Base-by-base conservation (phyloP, 2,888 invertebrate species). In the Vesta saturnalis region DNA sequence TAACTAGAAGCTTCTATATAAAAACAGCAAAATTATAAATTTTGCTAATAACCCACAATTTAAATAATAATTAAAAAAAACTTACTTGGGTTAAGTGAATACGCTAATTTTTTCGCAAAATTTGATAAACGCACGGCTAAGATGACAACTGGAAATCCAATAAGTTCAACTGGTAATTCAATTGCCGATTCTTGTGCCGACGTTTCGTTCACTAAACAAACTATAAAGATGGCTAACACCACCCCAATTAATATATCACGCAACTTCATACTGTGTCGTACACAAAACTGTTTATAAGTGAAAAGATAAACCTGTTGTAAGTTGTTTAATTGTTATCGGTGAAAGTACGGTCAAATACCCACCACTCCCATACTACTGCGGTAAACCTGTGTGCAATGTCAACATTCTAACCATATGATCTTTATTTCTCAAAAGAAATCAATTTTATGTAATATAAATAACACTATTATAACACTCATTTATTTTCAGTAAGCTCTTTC, bases 71-170 rank as follows among this genome's bases (percentile, higher is more conserved):
- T 39, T 30, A n/a, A 8, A 39, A 35, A 15, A 57, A 47, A 82
- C 89, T 88, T 86, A 94, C 94, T 90, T 85, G 94, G 94, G 85
- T 88, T 93, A 35, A 94, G 83, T 0, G 94, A 92, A 84, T 94
- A 94, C 0, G 92, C 89, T 68, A 94, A 84, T 81, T 94, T 94
- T 85, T 93, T 94, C 71, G 94, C 89, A 80, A 94, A 94, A 84
- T 94, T 94, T 0, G 93, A 90, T 61, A 94, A 83, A 74, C 91
- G 87, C 10, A 94, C 94, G 22, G 92, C 92, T 5, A 92, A 83
- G 59, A 94, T 90, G 74, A 94, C 94, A 69, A 94, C 89, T 0
- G 94, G 94, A 79, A 94, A 94, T 21, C 94, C 94, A 43, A 94
- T 87, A 64, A 94, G 85, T 79, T 94, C 94, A n/a, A 94, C 93